Evolutionary conservation across 2,888 invertebrate species (phyloP), one percentile per base, ranked within the genome.

Genomic region (Acanthacorydalis orientalis): DNA sequence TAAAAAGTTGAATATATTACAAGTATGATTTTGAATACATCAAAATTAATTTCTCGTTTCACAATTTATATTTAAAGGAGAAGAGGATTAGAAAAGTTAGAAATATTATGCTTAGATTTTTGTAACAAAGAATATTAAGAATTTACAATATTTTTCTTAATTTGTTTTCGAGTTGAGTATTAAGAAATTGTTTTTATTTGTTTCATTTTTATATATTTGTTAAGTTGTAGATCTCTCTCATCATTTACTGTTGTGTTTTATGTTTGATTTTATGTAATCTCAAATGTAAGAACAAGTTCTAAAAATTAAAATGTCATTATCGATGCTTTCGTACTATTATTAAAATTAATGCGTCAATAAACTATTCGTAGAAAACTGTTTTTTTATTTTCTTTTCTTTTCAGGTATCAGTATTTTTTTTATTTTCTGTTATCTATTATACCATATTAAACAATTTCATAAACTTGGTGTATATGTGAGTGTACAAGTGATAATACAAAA

Each of bases 301-400:
- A 31, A 43, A 23, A 23, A 43, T 23, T 15, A 31, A 43, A 31
- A 23, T 43, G 23, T 23, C 32, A 23, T 43, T 43, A 31, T 43
- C 43, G 32, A 43, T 43, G 43, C 43, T 43, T 43, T 43, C 43
- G 14, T 43, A 43, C 43, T 31, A 31, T 43, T 43, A 43, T 14
- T 31, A 43, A 38, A 38, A 38, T 15, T 38, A 15, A 38, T 38
- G 39, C 39, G 39, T 38, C 12, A 38, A 38, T 38, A 38, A 38
- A 38, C 14, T 15, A 38, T 38, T 38, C 39, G 39, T 38, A 38
- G 39, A 12, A 38, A 38, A 12, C 8, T 38, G 39, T 38, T 7
- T 15, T 37, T 38, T 38, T n/a, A 15, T 38, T 38, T 38, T 38
- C 9, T 38, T 38, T 38, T 12, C 3, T 38, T 15, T 15, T n/a